Evolutionary conservation across 2,888 invertebrate species (phyloP), one percentile per base, ranked within the genome.

Genomic region (Hyppa rectilinea): DNA sequence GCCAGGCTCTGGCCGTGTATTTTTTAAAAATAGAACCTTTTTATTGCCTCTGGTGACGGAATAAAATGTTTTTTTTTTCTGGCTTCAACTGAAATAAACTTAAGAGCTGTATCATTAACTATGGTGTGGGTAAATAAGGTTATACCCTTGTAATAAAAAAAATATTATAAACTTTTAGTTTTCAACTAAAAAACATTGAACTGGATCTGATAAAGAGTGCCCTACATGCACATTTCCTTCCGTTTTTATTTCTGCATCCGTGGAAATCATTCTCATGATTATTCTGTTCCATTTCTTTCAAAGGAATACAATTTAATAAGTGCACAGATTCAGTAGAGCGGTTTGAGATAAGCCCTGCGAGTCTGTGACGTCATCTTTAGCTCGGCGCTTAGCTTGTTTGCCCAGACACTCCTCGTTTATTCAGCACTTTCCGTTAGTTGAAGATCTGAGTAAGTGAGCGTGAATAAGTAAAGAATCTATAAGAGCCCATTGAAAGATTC

Each of bases 341-440:
- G 38, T 59, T 55, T 52, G 31, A 65, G 76, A 73, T 73, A 72
- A 68, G 55, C 55, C 62, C 31, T 49, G 38, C 29, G 31, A 47
- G 36, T 14, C 29, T 58, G 38, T 74, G 65, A 70, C 67, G 67
- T 65, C 58, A 68, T 58, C 45, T 14, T 40, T 34, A 63, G 40
- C 75, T 55, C 38, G n/a, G 34, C 53, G 26, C 61, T 69, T 36
- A 47, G 67, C 62, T 67, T 61, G 61, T 79, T 75, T 68, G 65
- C 29, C 45, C 47, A 59, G 53, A 59, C 52, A 45, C 38, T 17
- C 6, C 45, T 55, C 62, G 65, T 65, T 73, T 78, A 78, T 64
- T 79, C 50, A 67, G 59, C 56, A 59, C 59, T 66, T 31, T 45
- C 50, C 23, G 29, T 56, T 60, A 49, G 55, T 63, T 63, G 52